A percentile compares a stretch with the other conserved stretches of the same genome.
Conservation (phyloP, 2,888 invertebrate species). For the Pediacus dermestoides region DNA sequence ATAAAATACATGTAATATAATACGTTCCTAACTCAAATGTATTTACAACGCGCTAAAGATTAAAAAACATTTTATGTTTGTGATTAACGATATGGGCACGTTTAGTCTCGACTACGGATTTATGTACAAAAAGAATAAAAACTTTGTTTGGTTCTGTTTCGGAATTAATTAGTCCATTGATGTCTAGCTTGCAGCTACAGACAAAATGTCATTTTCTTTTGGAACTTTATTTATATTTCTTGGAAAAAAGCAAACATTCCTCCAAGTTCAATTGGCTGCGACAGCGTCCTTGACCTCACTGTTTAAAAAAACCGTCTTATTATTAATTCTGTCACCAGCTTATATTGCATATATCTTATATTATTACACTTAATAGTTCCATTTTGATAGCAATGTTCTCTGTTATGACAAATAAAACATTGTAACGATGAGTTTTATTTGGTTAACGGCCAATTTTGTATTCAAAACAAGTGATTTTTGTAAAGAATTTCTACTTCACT, state of each 20-base stretch:
- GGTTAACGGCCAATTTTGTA: constrained; percentile 39
- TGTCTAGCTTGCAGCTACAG: too few species aligned
- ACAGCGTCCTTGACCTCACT: constrained; percentile 24
- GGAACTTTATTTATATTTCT: too few species aligned
- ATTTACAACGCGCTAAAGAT: constrained; percentile 10
- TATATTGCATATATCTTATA: constrained; percentile 36
- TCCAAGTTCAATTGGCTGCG: too few species aligned
- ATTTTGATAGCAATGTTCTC: constrained; percentile 38
- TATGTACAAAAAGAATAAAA: constrained; percentile 24
- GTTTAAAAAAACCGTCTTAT: constrained; percentile 30
- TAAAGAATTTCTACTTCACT: too few species aligned
- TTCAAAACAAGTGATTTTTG: constrained; percentile 16
- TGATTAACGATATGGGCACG: constrained; percentile 34
- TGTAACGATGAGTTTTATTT: constrained; percentile 39
- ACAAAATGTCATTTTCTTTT: too few species aligned
- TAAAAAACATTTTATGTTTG: constrained; percentile 26
- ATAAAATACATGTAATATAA: constrained; percentile 4
- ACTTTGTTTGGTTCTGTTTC: too few species aligned
- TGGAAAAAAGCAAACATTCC: too few species aligned
- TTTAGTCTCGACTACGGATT: constrained; percentile 32
- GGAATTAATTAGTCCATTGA: too few species aligned
- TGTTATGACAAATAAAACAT: constrained; percentile 39
- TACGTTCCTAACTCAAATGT: constrained; percentile 3
- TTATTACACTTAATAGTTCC: constrained; percentile 36
- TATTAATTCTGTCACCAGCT: constrained; percentile 36